Evolutionary conservation across 2,888 invertebrate species (phyloP).

Genomic region (Caenorhabditis sinica): DNA sequence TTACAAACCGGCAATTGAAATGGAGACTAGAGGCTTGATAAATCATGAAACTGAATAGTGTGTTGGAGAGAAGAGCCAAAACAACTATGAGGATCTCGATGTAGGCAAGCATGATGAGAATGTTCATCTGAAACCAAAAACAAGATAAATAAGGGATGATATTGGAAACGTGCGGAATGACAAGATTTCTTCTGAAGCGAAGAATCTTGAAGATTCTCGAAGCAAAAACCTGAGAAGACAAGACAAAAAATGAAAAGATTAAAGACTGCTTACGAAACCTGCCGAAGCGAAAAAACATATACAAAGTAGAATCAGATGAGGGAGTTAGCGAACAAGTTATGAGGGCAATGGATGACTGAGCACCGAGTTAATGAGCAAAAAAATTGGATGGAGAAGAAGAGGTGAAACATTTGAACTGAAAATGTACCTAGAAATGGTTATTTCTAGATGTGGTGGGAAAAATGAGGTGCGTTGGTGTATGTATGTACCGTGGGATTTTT

Average conservation of each 20-base stretch:
- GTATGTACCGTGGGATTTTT: background rate
- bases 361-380: background rate
- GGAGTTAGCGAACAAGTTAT: background rate
- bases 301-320: background rate
- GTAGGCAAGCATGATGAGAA: conserved; percentile 37
- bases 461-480: background rate
- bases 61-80: conserved; percentile 31
- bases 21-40: conserved; percentile 40
- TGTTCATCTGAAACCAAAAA: conserved; percentile 7
- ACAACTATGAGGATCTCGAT: conserved; percentile 40
- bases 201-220: conserved; percentile 1
- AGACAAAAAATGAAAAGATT: conserved; percentile 10
- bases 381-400: background rate
- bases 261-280: conserved; percentile 4
- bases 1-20: conserved; percentile 35
- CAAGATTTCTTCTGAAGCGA: no score
- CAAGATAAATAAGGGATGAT: background rate
- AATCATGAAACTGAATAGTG: conserved; percentile 35
- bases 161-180: conserved; percentile 6
- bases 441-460: background rate
- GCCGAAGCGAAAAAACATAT: background rate
- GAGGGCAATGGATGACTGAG: background rate
- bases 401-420: background rate
- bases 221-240: background rate
- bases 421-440: background rate